phyloP scores from a whole-genome alignment of 2,113 vertebrate genomes.

The Hyperopisus bebe region DNA sequence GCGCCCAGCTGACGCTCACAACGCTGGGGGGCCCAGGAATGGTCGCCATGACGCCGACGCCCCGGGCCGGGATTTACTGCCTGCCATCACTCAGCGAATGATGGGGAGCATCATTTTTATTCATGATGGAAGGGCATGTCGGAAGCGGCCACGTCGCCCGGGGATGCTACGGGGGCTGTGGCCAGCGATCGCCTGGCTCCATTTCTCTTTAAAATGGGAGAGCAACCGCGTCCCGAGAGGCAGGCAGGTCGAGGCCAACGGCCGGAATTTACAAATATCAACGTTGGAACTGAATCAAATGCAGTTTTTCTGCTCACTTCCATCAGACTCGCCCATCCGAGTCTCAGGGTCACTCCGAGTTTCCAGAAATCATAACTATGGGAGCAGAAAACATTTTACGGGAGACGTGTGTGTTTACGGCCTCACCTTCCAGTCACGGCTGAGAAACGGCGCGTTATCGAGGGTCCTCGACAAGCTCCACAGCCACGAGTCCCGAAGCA shows the following conservation, averaged over 20 bases:
- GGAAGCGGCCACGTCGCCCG: conserved; percentile 53
- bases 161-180: conserved; percentile 57
- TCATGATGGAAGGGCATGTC: conserved; percentile 61
- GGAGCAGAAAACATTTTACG: background rate
- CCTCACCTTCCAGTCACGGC: background rate
- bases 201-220: conserved; percentile 65
- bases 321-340: background rate
- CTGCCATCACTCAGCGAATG: conserved; percentile 59
- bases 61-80: conserved; percentile 61
- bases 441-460: background rate
- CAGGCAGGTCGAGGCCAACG: conserved; percentile 4
- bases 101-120: conserved; percentile 59
- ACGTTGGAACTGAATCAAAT: background rate
- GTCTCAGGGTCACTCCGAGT: background rate
- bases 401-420: background rate
- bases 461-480: background rate
- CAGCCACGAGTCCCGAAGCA: too few relatives aligned
- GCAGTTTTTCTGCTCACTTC: background rate
- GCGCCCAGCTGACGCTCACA: background rate
- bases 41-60: conserved; percentile 41
- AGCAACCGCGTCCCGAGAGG: conserved; percentile 45
- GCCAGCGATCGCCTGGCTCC: conserved; percentile 39
- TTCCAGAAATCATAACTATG: background rate
- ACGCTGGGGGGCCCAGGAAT: conserved; percentile 40
- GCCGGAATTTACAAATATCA: background rate